Base-by-base conservation (phyloP, 2,797 vertebrate species). In the Tenualosa thibaudeaui region DNA sequence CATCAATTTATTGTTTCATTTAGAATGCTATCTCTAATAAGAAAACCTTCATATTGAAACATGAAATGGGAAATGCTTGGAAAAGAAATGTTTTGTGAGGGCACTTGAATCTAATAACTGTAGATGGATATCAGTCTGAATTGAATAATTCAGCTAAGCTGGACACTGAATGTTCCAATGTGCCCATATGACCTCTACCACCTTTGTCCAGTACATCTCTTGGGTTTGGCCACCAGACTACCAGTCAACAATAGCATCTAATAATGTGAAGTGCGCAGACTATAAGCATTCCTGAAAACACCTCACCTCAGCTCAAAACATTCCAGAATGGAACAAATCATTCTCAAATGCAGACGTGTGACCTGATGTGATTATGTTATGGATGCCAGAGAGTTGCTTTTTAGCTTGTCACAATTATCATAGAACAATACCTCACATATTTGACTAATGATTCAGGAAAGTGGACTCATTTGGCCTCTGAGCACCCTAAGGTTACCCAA, bases 251-350 rank as follows among this genome's bases (percentile, higher is more conserved):
- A 46, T 15, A 46, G 9, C 71, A 43, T 46, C 71, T 78, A 43
- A 78, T 78, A 19, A 78, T 13, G 15, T 75, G 5, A 78, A 78
- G 40, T 78, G 5, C 3, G 6, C 5, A 5, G 68, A 19, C 68
- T 75, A 15, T 40, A 19, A 5, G 68, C 37, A 19, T 46, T 78
- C 37, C 71, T 17, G 37, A 78, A 46, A 78, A 78, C 68, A 40
- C 46, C 71, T 78, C 71, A 78, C 71, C 71, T 78, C 71, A 78
- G 71, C 71, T 8, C 71, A 78, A 43, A 46, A 40, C 17, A 43
- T 1, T 78, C 37, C 40, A 43, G 40, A 46, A 78, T 7, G 17
- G 71, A 17, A 46, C 17, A 37, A 43, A 46, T 43, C 37, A 5
- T 7, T 46, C 15, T 15, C 9, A 17, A 19, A 7, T 9, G 71